phyloP scores from a whole-genome alignment of 2,113 vertebrate genomes.

The Lutjanus erythropterus region DNA sequence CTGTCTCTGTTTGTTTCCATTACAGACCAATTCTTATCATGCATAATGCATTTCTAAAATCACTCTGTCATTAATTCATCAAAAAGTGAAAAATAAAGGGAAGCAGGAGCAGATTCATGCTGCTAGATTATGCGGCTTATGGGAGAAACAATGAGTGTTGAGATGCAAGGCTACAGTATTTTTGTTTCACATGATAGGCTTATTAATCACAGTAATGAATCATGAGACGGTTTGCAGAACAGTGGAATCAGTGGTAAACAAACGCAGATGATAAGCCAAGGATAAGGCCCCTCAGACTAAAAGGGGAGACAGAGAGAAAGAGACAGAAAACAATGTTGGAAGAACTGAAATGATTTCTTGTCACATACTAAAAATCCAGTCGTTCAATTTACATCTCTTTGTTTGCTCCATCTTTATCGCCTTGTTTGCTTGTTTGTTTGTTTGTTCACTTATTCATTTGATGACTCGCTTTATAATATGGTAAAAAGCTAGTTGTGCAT shows the following conservation, averaged over 20 bases:
- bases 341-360: slow-evolving; percentile 10
- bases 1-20: slow-evolving; percentile 77
- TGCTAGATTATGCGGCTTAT: slow-evolving; percentile 70
- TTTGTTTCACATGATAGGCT: slow-evolving; percentile 77
- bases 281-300: slow-evolving; percentile 47
- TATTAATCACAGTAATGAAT: slow-evolving; percentile 84
- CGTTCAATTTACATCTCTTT: slow-evolving; percentile 47
- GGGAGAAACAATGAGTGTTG: slow-evolving; percentile 69
- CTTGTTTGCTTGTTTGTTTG: slow-evolving; percentile 65
- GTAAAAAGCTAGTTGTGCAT: slow-evolving; percentile 73
- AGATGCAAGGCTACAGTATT: slow-evolving; percentile 64
- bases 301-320: not conserved
- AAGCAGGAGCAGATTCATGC: slow-evolving; percentile 41
- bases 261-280: slow-evolving; percentile 60
- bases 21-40: slow-evolving; percentile 72
- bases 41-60: slow-evolving; percentile 75
- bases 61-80: slow-evolving; percentile 75
- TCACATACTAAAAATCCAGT: slow-evolving; percentile 19
- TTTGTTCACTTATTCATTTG: slow-evolving; percentile 68
- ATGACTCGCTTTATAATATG: slow-evolving; percentile 73
- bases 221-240: slow-evolving; percentile 67
- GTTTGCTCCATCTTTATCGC: slow-evolving; percentile 40
- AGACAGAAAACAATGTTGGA: not conserved
- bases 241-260: slow-evolving; percentile 75
- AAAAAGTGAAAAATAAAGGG: slow-evolving; percentile 44